Evolutionary conservation across 2,797 vertebrate genomes (phyloP), one percentile per base, ranked within the genome.

Genomic region (Phoxinus dragarum): DNA sequence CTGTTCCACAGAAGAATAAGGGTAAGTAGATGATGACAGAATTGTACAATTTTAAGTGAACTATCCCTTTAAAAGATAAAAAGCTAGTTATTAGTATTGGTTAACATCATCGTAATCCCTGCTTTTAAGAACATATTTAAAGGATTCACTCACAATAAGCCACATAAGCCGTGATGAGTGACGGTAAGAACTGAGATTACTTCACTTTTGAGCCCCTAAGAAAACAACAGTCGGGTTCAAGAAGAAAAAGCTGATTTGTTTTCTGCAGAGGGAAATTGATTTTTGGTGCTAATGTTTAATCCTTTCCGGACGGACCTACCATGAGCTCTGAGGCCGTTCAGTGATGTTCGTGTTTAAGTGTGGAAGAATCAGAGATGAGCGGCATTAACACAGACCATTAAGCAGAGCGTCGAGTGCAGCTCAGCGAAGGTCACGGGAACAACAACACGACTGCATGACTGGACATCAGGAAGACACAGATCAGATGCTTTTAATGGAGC

Each of bases 361-460:
- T 90, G 88, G 90, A 86, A 64, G 85, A 93, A 27, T 88, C 74
- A 81, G 88, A 86, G 90, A 92, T 92, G 89, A 91, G 71, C 89
- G 90, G 89, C 90, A 94, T 95, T 95, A 94, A 87, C 92, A 94
- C 92, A 93, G 91, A 88, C 88, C 94, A 95, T 95, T 95, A 95
- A 92, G 92, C 94, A 94, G 84, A 71, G 89, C 82, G 90, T 90
- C 87, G 89, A 90, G 27, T 81, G 81, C 88, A 87, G 93, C 91
- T 91, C 91, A 94, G 93, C 93, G 94, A 92, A 94, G 94, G 93
- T 96, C 94, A 95, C 92, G 92, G 94, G 93, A 96, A 95, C 90
- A 91, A 88, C 88, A 89, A 85, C 87, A 89, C 90, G 89, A 38
- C 59, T 75, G 81, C 72, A 75, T 83, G 89, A 88, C 89, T 80